Conservation (phyloP, 2,113 vertebrate species). For the Naja naja region DNA sequence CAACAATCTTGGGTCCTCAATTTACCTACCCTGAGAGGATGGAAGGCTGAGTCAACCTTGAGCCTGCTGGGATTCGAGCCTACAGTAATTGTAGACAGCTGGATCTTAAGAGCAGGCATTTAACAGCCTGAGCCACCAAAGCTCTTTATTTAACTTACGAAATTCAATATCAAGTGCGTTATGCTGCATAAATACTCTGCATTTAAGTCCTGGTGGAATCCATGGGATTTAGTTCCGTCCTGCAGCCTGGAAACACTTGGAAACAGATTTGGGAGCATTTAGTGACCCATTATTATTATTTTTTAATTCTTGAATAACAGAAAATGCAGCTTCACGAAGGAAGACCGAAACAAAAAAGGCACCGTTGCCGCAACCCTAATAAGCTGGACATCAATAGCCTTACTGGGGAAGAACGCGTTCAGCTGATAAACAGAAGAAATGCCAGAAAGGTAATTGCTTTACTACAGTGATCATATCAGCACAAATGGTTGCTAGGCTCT, state of each 20-base stretch:
- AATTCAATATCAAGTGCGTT: not conserved
- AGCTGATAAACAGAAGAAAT: slow-evolving; percentile 96
- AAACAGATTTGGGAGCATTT: not conserved
- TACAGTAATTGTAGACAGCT: no score
- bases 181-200: not conserved
- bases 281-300: not conserved
- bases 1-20: no score
- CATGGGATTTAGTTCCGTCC: not conserved
- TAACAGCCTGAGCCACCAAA: no score
- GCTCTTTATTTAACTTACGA: not conserved
- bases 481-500: not conserved
- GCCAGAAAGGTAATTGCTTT: slow-evolving; percentile 86
- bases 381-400: slow-evolving; percentile 98
- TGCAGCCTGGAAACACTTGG: not conserved
- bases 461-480: not conserved
- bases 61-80: no score
- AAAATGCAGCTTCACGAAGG: slow-evolving; percentile 89
- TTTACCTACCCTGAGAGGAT: no score
- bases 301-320: slow-evolving; percentile 44
- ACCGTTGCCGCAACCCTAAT: slow-evolving; percentile 96
- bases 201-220: not conserved
- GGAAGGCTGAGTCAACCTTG: no score
- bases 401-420: slow-evolving; percentile 95
- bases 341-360: slow-evolving; percentile 95
- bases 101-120: no score